Evolutionary conservation across 2,113 vertebrate species (phyloP), one percentile per base, ranked within the genome.

Genomic region (Herpetotheres cachinnans): DNA sequence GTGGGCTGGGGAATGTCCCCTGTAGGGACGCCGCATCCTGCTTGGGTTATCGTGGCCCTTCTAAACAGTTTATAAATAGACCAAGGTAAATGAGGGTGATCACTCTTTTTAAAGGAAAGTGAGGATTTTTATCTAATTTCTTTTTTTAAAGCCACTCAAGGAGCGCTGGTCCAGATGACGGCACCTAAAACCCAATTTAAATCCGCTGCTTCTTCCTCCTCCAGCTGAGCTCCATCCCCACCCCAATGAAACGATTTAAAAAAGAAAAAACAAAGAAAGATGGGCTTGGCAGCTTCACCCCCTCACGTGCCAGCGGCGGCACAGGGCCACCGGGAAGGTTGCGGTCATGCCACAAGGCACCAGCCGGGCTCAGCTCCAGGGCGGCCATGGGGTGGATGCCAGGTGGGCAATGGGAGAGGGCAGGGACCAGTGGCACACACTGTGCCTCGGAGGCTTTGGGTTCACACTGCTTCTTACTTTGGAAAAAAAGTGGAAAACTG

Each of bases 31-130:
- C 70, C 54, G 62, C 93, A 74, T 96, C 97, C 96, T 96, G 95
- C 95, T 89, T 50, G 85, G 58, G 52, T 83, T 74, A 70, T 54
- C 25, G 0, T 80, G 82, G 70, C 63, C 79, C 92, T 90, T 95
- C 76, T 84, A 97, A 96, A 97, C 96, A 96, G 78, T 96, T 92
- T 97, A 95, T 95, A 94, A 90, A 95, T 89, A 95, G 85, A 36
- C 46, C 82, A 89, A 96, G 94, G 93, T 91, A 52, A 78, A 71
- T 0, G 61, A 40, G 25, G 54, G 21, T 2, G 3, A 54, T 15
- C 0, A 5, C 72, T 70, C 32, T 27, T 30, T 12, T 3, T 3
- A 15, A 40, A 25, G 65, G 20, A 47, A 70, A 72, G 26, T 4
- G 1, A 55, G 70, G 13, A 26, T 7, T 79, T 69, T 46, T 54